phyloP scores from a whole-genome alignment of 2,888 invertebrate genomes.

The Eilema griseolum region DNA sequence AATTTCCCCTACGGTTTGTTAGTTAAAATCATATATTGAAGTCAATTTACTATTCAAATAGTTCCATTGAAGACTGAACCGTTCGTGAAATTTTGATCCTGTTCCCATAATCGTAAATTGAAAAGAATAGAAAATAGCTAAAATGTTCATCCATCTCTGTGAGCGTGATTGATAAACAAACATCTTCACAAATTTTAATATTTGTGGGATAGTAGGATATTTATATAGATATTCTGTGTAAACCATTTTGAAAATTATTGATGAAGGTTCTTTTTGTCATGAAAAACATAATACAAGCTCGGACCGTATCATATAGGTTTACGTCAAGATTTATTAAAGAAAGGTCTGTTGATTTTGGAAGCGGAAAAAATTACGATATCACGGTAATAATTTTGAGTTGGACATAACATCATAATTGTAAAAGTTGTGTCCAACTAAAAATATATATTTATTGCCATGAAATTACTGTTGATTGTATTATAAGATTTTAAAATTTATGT shows the following conservation, averaged over 20 bases:
- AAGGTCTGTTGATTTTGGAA: slow-evolving; percentile 4
- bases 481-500: too few species aligned
- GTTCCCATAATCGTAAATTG: too few species aligned
- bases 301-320: slow-evolving; percentile 1
- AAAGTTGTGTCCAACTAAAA: neutral
- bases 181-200: too few species aligned
- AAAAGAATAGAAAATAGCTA: too few species aligned
- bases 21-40: slow-evolving; percentile 17
- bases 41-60: slow-evolving; percentile 16
- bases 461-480: neutral
- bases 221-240: neutral
- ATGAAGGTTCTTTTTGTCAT: slow-evolving; percentile 4
- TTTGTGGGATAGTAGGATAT: too few species aligned
- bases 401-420: neutral
- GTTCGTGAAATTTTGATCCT: neutral
- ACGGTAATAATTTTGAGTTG: slow-evolving; percentile 1
- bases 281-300: slow-evolving; percentile 1
- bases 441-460: neutral
- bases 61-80: neutral
- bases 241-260: neutral
- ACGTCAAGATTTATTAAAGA: slow-evolving; percentile 2
- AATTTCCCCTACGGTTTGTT: slow-evolving; percentile 31
- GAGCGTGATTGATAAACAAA: too few species aligned
- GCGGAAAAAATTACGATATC: slow-evolving; percentile 4
- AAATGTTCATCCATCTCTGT: too few species aligned